A percentile compares a stretch with the other conserved stretches of the same genome.
Conservation (phyloP, 2,888 invertebrate species). For the Oxyscelio sp. region DNA sequence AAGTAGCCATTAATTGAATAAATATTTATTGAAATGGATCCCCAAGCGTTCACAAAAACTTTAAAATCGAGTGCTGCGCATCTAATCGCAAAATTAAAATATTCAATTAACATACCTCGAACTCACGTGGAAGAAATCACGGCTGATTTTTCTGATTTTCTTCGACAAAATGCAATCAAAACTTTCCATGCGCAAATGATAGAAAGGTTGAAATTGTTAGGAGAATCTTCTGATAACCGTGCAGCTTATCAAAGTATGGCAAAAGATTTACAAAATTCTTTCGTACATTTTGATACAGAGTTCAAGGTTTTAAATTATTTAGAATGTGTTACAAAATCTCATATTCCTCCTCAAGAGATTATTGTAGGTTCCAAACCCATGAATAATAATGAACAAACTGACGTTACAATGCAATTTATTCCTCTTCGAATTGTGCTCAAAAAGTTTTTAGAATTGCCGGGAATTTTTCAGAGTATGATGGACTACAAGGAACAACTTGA, state of each 20-base stretch:
- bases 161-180: slow-evolving; percentile 8
- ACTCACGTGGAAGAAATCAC: slow-evolving; percentile 15
- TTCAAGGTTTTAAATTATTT: not conserved
- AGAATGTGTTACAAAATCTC: slow-evolving; percentile 4
- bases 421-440: slow-evolving; percentile 35
- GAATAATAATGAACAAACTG: not conserved
- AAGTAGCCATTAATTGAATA: too few relatives aligned
- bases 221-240: slow-evolving; percentile 10
- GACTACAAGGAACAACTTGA: slow-evolving; percentile 14
- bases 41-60: not conserved
- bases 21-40: too few relatives aligned
- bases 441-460: slow-evolving; percentile 43
- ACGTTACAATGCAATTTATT: slow-evolving; percentile 23
- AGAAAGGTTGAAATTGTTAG: not conserved
- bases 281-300: slow-evolving; percentile 2
- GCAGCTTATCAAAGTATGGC: not conserved
- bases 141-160: slow-evolving; percentile 10
- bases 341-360: not conserved
- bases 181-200: slow-evolving; percentile 6
- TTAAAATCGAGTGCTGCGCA: slow-evolving; percentile 12
- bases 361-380: too few relatives aligned
- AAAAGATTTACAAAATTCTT: slow-evolving; percentile 1
- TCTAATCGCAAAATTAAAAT: slow-evolving; percentile 17
- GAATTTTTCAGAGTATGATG: slow-evolving; percentile 10
- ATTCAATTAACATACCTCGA: not conserved